phyloP scores from a whole-genome alignment of 1,140 invertebrate genomes.

The Bacillus rossius region DNA sequence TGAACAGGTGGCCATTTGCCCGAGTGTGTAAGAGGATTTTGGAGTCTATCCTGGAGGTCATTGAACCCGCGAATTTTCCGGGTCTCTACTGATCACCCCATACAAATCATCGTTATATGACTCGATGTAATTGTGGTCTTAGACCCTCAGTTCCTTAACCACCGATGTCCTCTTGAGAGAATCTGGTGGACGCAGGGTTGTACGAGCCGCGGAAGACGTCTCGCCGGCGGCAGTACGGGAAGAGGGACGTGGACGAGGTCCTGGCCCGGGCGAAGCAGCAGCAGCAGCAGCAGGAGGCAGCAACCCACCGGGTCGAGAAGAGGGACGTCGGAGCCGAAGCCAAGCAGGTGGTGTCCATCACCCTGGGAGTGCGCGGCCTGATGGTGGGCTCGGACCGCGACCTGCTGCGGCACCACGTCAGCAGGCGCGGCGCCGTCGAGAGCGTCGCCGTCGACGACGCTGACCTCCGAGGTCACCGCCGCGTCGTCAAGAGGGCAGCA shows the following conservation, averaged over 20 bases:
- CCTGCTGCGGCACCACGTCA: background rate
- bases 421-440: background rate
- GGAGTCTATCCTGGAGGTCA: no score
- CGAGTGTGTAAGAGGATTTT: no score
- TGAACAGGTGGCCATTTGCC: no score
- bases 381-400: constrained; percentile 12
- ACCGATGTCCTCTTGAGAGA: no score
- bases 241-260: background rate
- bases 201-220: constrained; percentile 9
- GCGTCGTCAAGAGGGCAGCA: background rate
- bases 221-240: background rate
- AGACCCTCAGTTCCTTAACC: no score
- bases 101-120: no score
- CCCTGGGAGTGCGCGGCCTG: constrained; percentile 9
- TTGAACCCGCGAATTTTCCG: no score
- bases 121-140: no score
- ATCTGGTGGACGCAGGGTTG: no score
- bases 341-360: constrained; percentile 9
- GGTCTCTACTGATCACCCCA: no score
- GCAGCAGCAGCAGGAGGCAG: background rate
- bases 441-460: background rate
- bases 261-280: background rate
- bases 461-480: background rate
- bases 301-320: background rate
- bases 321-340: background rate